Conservation (phyloP, 1,140 invertebrate species). For the Lordiphosa clarofinis region DNA sequence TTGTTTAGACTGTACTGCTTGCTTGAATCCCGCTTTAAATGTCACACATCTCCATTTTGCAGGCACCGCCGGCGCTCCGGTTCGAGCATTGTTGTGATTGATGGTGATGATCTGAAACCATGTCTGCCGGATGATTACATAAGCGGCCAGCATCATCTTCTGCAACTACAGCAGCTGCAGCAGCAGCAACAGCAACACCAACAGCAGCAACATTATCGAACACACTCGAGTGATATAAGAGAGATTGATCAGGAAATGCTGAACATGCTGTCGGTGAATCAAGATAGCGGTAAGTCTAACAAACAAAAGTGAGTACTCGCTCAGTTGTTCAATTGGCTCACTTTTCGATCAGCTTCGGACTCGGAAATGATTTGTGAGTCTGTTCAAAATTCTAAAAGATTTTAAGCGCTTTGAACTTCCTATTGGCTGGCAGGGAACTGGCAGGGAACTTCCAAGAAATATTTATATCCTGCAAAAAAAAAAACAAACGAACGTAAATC, state of each 20-base stretch:
- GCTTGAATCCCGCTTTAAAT: neutral
- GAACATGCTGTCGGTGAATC: slow-evolving; percentile 84
- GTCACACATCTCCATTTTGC: slow-evolving; percentile 21
- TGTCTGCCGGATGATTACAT: slow-evolving; percentile 80
- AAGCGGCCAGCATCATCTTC: slow-evolving; percentile 61
- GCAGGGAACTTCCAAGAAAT: no score
- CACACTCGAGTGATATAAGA: slow-evolving; percentile 70
- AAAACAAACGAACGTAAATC: no score
- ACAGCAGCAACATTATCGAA: slow-evolving; percentile 64
- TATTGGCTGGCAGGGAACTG: no score
- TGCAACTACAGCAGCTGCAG: slow-evolving; percentile 46
- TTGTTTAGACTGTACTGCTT: neutral
- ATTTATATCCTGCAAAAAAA: no score
- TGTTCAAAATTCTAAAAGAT: no score
- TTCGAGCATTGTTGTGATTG: slow-evolving; percentile 85
- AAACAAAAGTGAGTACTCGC: no score
- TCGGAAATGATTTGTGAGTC: no score
- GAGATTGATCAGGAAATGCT: slow-evolving; percentile 84
- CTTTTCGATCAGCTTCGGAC: no score
- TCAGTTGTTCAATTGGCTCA: no score
- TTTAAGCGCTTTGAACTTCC: no score
- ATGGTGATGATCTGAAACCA: slow-evolving; percentile 82
- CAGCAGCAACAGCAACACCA: slow-evolving; percentile 30
- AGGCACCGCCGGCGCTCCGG: slow-evolving; percentile 85
- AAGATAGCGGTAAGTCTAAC: slow-evolving; percentile 82